phyloP scores from a whole-genome alignment of 1,140 invertebrate genomes.

The Whitmania pigra region DNA sequence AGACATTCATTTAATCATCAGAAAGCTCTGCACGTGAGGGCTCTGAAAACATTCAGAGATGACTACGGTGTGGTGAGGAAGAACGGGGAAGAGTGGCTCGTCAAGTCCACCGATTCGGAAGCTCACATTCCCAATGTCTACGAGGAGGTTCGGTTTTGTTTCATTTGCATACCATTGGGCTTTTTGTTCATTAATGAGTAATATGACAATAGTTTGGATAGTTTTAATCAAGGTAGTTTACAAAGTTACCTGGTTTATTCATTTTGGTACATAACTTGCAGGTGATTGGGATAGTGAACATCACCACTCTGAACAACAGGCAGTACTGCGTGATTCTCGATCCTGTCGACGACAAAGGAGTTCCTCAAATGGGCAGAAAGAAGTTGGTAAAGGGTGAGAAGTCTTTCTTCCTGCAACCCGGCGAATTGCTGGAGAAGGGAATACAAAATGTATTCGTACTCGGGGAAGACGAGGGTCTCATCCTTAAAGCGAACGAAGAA shows the following conservation, averaged over 20 bases:
- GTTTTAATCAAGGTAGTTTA: too few relatives aligned
- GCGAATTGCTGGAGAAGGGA: conserved; percentile 43
- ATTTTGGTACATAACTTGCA: conserved; percentile 21
- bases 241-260: background rate
- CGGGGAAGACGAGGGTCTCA: conserved; percentile 46
- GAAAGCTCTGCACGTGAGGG: conserved; percentile 45
- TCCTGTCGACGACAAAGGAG: conserved; percentile 42
- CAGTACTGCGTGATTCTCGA: conserved; percentile 47
- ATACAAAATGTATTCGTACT: conserved; percentile 46
- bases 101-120: conserved; percentile 44
- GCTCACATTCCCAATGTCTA: conserved; percentile 48
- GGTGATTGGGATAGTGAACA: conserved; percentile 42
- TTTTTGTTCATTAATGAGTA: too few relatives aligned
- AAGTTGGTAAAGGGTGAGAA: conserved; percentile 45
- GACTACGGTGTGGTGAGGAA: conserved; percentile 42
- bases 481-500: conserved; percentile 42
- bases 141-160: conserved; percentile 39
- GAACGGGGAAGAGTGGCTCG: conserved; percentile 48
- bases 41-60: conserved; percentile 45
- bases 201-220: too few relatives aligned
- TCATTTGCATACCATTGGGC: background rate
- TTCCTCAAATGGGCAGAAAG: conserved; percentile 44
- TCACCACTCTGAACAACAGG: conserved; percentile 44
- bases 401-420: conserved; percentile 46
- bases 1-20: conserved; percentile 24